phyloP scores from a whole-genome alignment of 1,140 invertebrate genomes.

The Archivesica marissinica region DNA sequence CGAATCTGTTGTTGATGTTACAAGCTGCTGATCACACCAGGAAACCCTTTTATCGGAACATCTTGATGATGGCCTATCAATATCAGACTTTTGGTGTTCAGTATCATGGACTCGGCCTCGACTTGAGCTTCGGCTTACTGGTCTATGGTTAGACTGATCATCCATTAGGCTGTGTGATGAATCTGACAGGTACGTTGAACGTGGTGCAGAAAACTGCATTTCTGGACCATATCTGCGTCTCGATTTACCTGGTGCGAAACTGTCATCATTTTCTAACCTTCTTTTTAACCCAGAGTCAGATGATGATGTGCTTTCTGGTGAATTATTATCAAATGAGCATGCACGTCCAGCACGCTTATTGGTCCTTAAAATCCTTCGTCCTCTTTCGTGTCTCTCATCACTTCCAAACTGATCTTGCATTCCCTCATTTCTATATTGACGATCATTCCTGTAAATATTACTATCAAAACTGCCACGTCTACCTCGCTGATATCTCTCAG shows the following conservation, averaged over 20 bases:
- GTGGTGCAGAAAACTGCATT: background rate
- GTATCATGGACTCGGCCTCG: background rate
- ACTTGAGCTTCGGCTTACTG: conserved; percentile 31
- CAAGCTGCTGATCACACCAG: conserved; percentile 59
- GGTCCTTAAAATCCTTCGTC: background rate
- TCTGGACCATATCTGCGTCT: conserved; percentile 23
- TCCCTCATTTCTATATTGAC: background rate
- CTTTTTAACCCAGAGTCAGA: conserved; percentile 53
- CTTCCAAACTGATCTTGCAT: background rate
- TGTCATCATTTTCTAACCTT: conserved; percentile 39
- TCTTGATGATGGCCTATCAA: conserved; percentile 10
- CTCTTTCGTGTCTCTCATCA: conserved; percentile 6
- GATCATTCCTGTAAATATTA: background rate
- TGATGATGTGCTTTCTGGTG: conserved; percentile 42
- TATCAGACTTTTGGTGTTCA: background rate
- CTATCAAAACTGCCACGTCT: conserved; percentile 57
- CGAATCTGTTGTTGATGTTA: conserved; percentile 45
- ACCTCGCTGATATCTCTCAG: background rate
- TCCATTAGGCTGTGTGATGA: background rate
- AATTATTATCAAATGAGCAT: conserved; percentile 38
- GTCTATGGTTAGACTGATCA: conserved; percentile 5
- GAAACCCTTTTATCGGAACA: conserved; percentile 36
- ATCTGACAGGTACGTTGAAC: background rate
- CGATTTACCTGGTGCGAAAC: conserved; percentile 22
- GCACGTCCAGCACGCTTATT: background rate